A percentile compares a stretch with the other conserved stretches of the same genome.
Evolutionary conservation across 2,113 vertebrate genomes (phyloP).

Genomic region (Oxyura jamaicensis): DNA sequence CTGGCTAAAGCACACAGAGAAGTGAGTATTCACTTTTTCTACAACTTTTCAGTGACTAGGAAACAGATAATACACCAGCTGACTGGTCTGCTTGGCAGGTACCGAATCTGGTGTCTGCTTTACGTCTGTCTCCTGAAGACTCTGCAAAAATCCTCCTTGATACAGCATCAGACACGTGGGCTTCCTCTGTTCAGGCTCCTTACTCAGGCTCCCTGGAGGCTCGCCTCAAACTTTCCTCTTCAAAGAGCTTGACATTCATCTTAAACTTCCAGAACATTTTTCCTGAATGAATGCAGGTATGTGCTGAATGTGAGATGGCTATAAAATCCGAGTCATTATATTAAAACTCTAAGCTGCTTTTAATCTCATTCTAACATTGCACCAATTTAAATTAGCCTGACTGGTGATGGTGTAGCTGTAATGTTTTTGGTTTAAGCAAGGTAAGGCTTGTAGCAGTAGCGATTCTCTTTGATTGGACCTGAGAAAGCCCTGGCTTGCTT

Average conservation of each 20-base stretch:
- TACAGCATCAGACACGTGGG: not conserved
- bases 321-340: not conserved
- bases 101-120: not conserved
- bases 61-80: not conserved
- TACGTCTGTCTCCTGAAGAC: not conserved
- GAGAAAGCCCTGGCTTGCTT: not conserved
- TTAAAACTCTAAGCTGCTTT: not conserved
- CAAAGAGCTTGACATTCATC: not conserved
- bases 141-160: not conserved
- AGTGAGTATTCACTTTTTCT: not conserved
- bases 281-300: not conserved
- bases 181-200: not conserved
- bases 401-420: not conserved
- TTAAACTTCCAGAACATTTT: not conserved
- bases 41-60: not conserved
- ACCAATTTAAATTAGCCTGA: not conserved
- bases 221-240: not conserved
- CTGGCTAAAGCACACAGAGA: not conserved
- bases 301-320: not conserved
- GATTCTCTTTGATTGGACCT: not conserved
- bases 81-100: not conserved
- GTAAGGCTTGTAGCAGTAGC: not conserved
- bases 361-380: not conserved
- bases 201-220: not conserved
- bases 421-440: not conserved